Percentiles rank a stretch among this genome's conserved stretches.
phyloP scores from a whole-genome alignment of 1,140 invertebrate species.

The Drosophila sucinea region DNA sequence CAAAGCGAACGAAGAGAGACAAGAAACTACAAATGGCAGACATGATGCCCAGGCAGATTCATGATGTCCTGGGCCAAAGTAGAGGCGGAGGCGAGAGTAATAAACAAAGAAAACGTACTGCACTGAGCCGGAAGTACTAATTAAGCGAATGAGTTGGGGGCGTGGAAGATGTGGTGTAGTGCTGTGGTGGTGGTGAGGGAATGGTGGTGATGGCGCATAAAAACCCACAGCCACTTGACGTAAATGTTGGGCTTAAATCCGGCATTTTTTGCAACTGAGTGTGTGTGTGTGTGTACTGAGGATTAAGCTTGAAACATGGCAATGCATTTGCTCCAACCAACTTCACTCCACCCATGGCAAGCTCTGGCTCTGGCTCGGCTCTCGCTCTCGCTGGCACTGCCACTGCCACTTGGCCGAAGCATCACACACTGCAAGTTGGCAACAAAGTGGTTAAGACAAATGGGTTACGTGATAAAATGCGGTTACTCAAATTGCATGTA shows the following conservation, averaged over 20 bases:
- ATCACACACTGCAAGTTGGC: slow-evolving; percentile 80
- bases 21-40: slow-evolving; percentile 31
- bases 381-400: slow-evolving; percentile 27
- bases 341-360: slow-evolving; percentile 10
- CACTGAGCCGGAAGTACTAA: slow-evolving; percentile 71
- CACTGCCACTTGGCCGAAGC: slow-evolving; percentile 73
- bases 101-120: slow-evolving; percentile 69
- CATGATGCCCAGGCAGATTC: slow-evolving; percentile 40
- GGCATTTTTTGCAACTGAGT: slow-evolving; percentile 44
- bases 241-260: slow-evolving; percentile 79
- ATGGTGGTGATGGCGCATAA: slow-evolving; percentile 38
- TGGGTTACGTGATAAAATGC: slow-evolving; percentile 83
- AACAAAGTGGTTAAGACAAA: slow-evolving; percentile 83
- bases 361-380: slow-evolving; percentile 52
- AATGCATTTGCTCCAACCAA: slow-evolving; percentile 65
- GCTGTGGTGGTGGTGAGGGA: neutral
- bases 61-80: slow-evolving; percentile 23
- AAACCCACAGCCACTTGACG: slow-evolving; percentile 72
- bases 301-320: slow-evolving; percentile 80
- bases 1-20: neutral
- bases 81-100: slow-evolving; percentile 31
- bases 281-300: slow-evolving; percentile 46
- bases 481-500: slow-evolving; percentile 83
- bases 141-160: slow-evolving; percentile 66
- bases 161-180: slow-evolving; percentile 17